Conservation (phyloP, 2,113 vertebrate genomes). For the Isurus oxyrinchus region DNA sequence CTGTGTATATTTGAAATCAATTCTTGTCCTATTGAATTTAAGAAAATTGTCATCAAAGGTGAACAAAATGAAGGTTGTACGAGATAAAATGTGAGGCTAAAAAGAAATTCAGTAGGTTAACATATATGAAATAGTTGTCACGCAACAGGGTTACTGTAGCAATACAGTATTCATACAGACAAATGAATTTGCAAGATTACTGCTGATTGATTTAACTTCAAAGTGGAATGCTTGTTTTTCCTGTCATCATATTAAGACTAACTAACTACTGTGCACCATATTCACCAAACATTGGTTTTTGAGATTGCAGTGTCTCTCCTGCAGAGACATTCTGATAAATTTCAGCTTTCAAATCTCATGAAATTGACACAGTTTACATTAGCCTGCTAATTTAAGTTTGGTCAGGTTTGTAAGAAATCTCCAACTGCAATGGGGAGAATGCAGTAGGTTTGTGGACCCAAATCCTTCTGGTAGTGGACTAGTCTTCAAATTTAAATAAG, state of each 20-base stretch:
- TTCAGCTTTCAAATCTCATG: not conserved
- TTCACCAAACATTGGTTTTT: not conserved
- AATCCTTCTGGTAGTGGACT: not conserved
- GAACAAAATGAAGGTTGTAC: not conserved
- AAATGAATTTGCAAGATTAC: conserved; percentile 4
- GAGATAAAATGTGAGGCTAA: not conserved
- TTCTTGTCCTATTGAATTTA: not conserved
- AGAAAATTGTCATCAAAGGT: not conserved
- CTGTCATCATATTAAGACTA: not conserved
- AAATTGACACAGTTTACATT: not conserved
- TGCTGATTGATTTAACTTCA: not conserved
- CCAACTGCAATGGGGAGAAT: not conserved
- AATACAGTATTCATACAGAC: not conserved
- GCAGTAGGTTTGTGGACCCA: not conserved
- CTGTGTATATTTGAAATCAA: not conserved
- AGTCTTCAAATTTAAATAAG: not conserved
- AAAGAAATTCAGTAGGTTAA: not conserved
- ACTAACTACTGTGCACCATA: not conserved
- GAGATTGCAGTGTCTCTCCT: not conserved
- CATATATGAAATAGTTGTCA: not conserved
- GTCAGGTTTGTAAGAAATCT: not conserved
- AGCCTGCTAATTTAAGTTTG: not conserved
- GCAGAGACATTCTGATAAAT: not conserved
- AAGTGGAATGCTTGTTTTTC: not conserved
- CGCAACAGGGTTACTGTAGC: not conserved